phyloP scores from a whole-genome alignment of 2,113 vertebrate genomes.

The Dicaeum eximium region DNA sequence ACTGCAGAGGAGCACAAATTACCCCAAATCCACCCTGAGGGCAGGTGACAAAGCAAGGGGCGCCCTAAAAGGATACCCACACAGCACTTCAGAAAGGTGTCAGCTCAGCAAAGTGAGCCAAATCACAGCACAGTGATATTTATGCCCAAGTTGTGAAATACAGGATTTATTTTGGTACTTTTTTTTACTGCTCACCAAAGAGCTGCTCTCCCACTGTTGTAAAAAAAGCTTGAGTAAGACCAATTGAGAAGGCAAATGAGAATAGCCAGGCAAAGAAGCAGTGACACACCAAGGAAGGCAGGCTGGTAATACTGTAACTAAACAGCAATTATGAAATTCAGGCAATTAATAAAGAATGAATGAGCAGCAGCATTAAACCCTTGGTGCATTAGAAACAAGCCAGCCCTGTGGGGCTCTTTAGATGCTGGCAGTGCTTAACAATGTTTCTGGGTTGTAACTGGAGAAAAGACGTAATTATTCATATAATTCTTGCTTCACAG shows the following conservation, averaged over 20 bases:
- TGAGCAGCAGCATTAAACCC: neutral
- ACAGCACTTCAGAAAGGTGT: neutral
- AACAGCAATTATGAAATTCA: slow-evolving; percentile 24
- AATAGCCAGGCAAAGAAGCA: neutral
- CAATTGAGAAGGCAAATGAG: neutral
- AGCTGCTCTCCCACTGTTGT: neutral
- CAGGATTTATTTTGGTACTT: neutral
- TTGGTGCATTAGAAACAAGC: neutral
- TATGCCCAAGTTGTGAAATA: neutral
- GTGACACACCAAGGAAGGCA: neutral
- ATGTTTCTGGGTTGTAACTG: neutral
- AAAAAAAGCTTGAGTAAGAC: neutral
- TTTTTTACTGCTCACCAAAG: neutral
- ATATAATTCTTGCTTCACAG: neutral
- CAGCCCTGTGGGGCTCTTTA: neutral
- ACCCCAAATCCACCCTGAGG: neutral
- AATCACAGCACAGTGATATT: neutral
- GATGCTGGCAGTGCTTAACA: neutral
- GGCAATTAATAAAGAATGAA: slow-evolving; percentile 46
- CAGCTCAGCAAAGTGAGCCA: neutral
- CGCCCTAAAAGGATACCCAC: neutral
- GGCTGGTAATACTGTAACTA: neutral
- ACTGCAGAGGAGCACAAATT: neutral
- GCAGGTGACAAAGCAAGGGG: neutral
- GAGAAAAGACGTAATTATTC: neutral